phyloP scores from a whole-genome alignment of 2,797 vertebrate genomes.

The Glyptemys insculpta region DNA sequence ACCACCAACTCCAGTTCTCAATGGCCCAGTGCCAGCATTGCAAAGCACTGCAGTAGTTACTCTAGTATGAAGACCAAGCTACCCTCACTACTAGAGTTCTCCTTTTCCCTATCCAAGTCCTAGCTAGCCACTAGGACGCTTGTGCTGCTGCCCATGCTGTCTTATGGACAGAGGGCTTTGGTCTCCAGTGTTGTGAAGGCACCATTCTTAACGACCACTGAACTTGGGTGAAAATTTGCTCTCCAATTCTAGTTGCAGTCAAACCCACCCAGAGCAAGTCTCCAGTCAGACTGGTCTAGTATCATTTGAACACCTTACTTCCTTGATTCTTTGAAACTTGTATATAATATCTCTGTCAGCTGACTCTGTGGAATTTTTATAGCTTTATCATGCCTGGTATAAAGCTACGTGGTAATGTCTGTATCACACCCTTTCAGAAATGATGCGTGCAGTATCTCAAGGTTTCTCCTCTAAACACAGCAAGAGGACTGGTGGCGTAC shows the following conservation, averaged over 20 bases:
- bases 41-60: not conserved
- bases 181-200: rapidly evolving
- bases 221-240: not conserved
- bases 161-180: not conserved
- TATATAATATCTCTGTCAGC: not conserved
- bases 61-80: not conserved
- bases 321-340: rapidly evolving
- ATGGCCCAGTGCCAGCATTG: rapidly evolving
- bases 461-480: constrained; percentile 38
- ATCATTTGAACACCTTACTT: rapidly evolving
- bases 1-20: not conserved
- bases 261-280: rapidly evolving
- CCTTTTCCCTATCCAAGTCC: not conserved
- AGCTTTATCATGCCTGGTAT: rapidly evolving
- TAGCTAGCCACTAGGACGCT: not conserved
- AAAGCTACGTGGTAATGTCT: not conserved
- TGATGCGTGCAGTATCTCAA: rapidly evolving
- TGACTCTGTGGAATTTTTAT: not conserved
- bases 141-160: not conserved
- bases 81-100: not conserved
- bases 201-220: not conserved
- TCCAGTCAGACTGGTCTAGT: not conserved
- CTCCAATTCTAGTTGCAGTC: rapidly evolving
- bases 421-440: rapidly evolving
- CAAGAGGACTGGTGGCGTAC: not conserved